These are phyloP conservation scores for Acanthurus lineatus DNA, from an alignment of 2,797 vertebrate species.

Conservation along the genomic window DNA sequence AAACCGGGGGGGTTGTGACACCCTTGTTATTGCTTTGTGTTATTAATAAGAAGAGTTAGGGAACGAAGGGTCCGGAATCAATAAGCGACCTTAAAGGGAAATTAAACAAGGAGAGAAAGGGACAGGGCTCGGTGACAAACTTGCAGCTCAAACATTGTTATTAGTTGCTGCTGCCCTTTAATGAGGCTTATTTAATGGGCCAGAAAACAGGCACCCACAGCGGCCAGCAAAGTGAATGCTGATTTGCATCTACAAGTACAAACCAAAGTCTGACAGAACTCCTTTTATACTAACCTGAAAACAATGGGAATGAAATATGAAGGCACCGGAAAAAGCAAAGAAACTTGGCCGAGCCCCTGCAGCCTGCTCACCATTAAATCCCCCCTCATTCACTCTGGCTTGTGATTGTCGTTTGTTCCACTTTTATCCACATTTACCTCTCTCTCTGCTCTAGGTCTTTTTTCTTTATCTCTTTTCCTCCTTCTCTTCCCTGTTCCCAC, in stretches of 20 bases:
- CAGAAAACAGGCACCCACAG: conserved; percentile 56
- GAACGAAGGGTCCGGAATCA: conserved; percentile 72
- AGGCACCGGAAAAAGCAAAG: conserved; percentile 37
- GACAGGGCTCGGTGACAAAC: conserved; percentile 59
- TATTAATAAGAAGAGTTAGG: conserved; percentile 82
- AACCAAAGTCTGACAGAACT: conserved; percentile 52
- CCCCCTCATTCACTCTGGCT: background rate
- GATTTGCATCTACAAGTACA: conserved; percentile 53
- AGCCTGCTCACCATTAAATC: conserved; percentile 27
- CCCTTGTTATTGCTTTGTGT: conserved; percentile 83
- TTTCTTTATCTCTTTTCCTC: conserved; percentile 31
- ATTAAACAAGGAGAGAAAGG: conserved; percentile 75
- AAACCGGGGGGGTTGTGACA: conserved; percentile 79
- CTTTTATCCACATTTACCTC: conserved; percentile 55
- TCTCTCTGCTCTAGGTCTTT: conserved; percentile 14
- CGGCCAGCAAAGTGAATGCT: conserved; percentile 56
- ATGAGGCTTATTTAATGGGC: conserved; percentile 81
- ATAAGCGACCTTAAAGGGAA: conserved; percentile 77
- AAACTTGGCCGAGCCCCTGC: conserved; percentile 17
- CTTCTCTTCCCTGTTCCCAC: conserved; percentile 23
- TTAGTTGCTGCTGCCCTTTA: conserved; percentile 79
- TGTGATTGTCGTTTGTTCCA: conserved; percentile 46
- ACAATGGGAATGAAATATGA: conserved; percentile 66
- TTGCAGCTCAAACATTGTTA: conserved; percentile 73
- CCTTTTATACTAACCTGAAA: conserved; percentile 54